These are phyloP conservation scores for Eupithecia dodoneata DNA, from an alignment of 2,888 invertebrate species.

Conservation along the genomic window DNA sequence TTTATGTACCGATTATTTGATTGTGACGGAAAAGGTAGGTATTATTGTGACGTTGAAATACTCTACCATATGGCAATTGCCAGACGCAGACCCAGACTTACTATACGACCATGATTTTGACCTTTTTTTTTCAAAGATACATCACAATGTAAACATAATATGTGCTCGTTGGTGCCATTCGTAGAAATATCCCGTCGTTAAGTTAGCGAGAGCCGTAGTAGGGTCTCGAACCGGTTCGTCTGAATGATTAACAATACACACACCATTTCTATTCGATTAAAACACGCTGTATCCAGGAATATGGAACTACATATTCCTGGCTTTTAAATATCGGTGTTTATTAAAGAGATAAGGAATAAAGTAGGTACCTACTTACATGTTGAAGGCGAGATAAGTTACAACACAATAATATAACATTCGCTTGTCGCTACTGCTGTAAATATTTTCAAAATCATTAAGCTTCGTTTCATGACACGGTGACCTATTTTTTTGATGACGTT, in stretches of 20 bases:
- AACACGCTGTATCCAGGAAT: background rate
- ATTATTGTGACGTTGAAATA: background rate
- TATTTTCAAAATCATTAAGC: background rate
- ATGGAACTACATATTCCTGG: background rate
- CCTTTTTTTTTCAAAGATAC: background rate
- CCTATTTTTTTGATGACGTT: background rate
- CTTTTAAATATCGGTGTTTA: background rate
- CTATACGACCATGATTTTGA: background rate
- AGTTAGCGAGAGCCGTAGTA: background rate
- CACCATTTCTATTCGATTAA: background rate
- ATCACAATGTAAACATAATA: background rate
- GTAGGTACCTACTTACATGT: background rate
- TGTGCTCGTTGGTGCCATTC: background rate
- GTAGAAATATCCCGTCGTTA: background rate
- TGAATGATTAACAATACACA: background rate
- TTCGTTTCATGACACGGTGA: conserved; percentile 3
- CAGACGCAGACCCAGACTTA: background rate
- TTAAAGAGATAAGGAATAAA: background rate
- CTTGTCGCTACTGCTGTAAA: background rate
- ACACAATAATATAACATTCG: background rate
- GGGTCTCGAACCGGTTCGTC: background rate
- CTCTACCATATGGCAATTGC: conserved; percentile 1
- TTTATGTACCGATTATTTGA: background rate
- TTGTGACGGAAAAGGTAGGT: background rate
- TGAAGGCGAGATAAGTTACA: background rate